phyloP scores from a whole-genome alignment of 2,113 vertebrate genomes.

The Notothenia coriiceps region DNA sequence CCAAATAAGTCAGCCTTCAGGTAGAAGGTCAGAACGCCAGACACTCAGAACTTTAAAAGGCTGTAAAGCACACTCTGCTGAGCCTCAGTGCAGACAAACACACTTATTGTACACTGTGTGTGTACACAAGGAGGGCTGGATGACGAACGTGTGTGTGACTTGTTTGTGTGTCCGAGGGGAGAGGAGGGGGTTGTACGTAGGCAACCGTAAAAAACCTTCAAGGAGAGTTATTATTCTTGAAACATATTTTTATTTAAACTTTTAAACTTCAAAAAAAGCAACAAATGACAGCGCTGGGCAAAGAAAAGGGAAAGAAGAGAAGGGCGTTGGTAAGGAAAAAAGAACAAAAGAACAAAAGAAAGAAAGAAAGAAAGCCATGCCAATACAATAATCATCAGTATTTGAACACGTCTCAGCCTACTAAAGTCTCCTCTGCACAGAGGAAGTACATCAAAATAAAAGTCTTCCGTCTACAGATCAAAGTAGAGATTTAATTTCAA shows the following conservation, averaged over 20 bases:
- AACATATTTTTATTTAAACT: constrained; percentile 81
- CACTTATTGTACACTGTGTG: constrained; percentile 19
- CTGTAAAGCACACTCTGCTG: constrained; percentile 12
- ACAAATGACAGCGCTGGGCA: constrained; percentile 42
- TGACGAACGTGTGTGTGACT: constrained; percentile 2
- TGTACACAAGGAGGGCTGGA: constrained; percentile 44
- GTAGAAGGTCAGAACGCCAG: not conserved
- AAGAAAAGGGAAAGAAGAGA: constrained; percentile 30
- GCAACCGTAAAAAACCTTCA: not conserved
- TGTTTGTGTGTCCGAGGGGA: not conserved
- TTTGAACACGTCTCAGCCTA: constrained; percentile 50
- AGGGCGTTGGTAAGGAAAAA: not conserved
- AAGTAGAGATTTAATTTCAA: constrained; percentile 57
- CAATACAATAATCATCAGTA: constrained; percentile 62
- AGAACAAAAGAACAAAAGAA: constrained; percentile 21
- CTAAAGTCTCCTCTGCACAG: constrained; percentile 60
- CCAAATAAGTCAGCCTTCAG: too few relatives aligned
- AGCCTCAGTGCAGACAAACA: constrained; percentile 31
- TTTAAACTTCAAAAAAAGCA: constrained; percentile 78
- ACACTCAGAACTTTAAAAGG: constrained; percentile 53
- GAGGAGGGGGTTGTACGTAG: not conserved
- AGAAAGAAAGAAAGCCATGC: constrained; percentile 75
- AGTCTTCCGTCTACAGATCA: constrained; percentile 46
- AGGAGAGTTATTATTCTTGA: constrained; percentile 27
- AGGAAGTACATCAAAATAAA: constrained; percentile 69